A percentile compares a stretch with the other conserved stretches of the same genome.
Evolutionary conservation across 2,797 vertebrate species (phyloP).

Genomic region (Vespertilio murinus): DNA sequence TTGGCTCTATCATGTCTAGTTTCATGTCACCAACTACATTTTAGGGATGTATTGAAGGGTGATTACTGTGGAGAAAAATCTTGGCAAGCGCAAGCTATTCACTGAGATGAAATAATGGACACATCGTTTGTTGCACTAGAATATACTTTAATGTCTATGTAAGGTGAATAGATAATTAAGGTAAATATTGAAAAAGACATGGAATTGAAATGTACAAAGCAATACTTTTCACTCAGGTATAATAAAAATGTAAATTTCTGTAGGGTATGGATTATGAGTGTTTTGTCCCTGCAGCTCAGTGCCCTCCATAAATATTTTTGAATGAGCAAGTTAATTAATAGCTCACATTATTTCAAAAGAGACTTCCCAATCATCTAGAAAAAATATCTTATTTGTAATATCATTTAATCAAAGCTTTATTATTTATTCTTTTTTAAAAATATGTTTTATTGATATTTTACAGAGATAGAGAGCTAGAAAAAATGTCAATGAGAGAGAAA

Average conservation of each 20-base stretch:
- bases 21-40: background rate
- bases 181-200: background rate
- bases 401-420: background rate
- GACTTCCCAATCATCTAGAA: background rate
- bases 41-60: background rate
- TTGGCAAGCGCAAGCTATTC: background rate
- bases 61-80: background rate
- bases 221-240: background rate
- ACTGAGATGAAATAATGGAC: background rate
- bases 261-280: background rate
- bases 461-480: too few relatives aligned
- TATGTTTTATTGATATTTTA: too few relatives aligned
- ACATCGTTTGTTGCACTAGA: background rate
- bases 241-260: background rate
- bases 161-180: background rate
- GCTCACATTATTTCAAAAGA: background rate
- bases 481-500: too few relatives aligned
- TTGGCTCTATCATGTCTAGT: background rate
- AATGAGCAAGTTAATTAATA: background rate
- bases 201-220: background rate
- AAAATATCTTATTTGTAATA: background rate
- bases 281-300: background rate
- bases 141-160: background rate
- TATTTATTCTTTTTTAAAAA: constrained; percentile 7
- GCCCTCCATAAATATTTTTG: background rate